Evolutionary conservation across 1,140 invertebrate species (phyloP), one percentile per base, ranked within the genome.

Genomic region (Chionoecetes opilio): DNA sequence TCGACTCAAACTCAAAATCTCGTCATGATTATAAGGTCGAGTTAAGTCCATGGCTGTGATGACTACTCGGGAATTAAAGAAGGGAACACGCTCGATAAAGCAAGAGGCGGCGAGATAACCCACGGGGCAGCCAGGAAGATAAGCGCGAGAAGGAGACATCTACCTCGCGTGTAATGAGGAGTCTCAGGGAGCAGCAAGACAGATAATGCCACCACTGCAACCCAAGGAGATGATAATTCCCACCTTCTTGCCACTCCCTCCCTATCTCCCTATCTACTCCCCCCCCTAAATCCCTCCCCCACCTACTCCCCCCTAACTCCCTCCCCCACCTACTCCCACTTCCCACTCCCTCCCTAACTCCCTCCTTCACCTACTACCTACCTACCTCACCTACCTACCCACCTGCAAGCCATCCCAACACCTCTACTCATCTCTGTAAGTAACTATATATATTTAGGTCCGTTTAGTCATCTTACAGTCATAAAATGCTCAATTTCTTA

Each of bases 191-290:
- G 63, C 63, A n/a, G 63, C 21, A 8, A 75, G 63, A 75, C 63
- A 75, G n/a, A 26, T 75, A 75, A 75, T 75, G 63, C 21, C 63
- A 75, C 6, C 63, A n/a, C n/a, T n/a, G 21, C 63, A 75, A 75
- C 63, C 63, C 63, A 75, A 75, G 63, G 63, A 75, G 63, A 75
- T 75, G 63, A 75, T 75, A 75, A 75, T 75, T 75, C 63, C 63
- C 63, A 75, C 63, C 63, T 75, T 75, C 63, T 26, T n/a, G 11
- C 11, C 63, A 1, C 63, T n/a, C 63, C 26, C 63, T n/a, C 63
- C 2, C 6, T n/a, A 17, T 8, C 21, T n/a, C n/a, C 26, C 63
- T 75, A 17, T 8, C 63, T 26, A 17, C 26, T 26, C 21, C 63
- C 26, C n/a, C n/a, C n/a, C 26, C 63, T 75, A 11, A 0, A 17